These are phyloP conservation scores for Gonocerus acuteangulatus DNA, from an alignment of 2,888 invertebrate genomes.

Conservation along the genomic window DNA sequence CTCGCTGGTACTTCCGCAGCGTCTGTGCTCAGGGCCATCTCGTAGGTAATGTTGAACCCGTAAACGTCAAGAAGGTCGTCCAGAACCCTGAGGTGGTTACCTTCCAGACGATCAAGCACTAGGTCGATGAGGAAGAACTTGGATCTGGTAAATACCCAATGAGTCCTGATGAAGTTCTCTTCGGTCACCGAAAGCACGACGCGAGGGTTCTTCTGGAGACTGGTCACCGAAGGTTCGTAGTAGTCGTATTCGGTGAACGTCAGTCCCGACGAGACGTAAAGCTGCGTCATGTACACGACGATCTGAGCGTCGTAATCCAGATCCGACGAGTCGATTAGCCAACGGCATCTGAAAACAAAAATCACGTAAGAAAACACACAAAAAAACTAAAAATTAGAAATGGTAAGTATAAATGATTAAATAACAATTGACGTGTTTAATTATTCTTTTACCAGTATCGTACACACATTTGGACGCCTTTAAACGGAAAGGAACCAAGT, in stretches of 20 bases:
- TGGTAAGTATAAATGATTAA: no score
- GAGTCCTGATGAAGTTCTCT: slow-evolving; percentile 57
- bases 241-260: slow-evolving; percentile 69
- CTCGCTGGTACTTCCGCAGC: slow-evolving; percentile 26
- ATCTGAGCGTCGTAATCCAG: slow-evolving; percentile 57
- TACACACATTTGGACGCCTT: no score
- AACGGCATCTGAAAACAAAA: slow-evolving; percentile 22
- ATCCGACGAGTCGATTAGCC: slow-evolving; percentile 36
- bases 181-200: slow-evolving; percentile 50
- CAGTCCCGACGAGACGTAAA: slow-evolving; percentile 72
- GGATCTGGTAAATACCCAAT: slow-evolving; percentile 56
- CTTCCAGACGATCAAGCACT: slow-evolving; percentile 61
- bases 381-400: no score
- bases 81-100: slow-evolving; percentile 73
- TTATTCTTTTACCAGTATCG: no score
- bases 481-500: no score
- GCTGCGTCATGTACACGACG: slow-evolving; percentile 78
- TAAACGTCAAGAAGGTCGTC: slow-evolving; percentile 74
- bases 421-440: no score
- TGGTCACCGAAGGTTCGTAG: slow-evolving; percentile 48
- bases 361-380: no score
- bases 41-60: slow-evolving; percentile 89
- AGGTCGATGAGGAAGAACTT: slow-evolving; percentile 75
- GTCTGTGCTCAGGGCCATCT: slow-evolving; percentile 55
- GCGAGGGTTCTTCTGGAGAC: slow-evolving; percentile 47